A percentile compares a stretch with the other conserved stretches of the same genome.
Evolutionary conservation across 2,888 invertebrate species (phyloP).

Genomic region (Stenodera caucasica): DNA sequence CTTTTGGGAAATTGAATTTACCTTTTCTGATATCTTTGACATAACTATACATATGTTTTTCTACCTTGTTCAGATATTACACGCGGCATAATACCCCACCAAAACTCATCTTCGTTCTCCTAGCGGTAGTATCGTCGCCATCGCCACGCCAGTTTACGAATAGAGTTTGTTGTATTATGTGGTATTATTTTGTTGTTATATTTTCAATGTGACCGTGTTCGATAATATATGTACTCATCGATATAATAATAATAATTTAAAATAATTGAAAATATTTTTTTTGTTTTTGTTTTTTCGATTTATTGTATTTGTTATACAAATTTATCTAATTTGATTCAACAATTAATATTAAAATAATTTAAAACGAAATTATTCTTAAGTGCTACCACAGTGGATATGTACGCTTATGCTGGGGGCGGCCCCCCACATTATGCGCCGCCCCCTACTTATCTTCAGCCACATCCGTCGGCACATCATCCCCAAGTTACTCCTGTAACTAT

Average conservation of each 20-base stretch:
- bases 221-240: conserved; percentile 20
- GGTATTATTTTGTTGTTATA: conserved; percentile 9
- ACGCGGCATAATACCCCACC: conserved; percentile 24
- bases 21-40: background rate
- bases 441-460: conserved; percentile 54
- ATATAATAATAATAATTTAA: background rate
- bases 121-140: conserved; percentile 24
- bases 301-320: too few species aligned
- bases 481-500: conserved; percentile 41
- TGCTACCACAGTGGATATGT: conserved; percentile 48
- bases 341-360: background rate
- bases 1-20: background rate
- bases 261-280: too few species aligned
- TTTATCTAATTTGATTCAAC: too few species aligned
- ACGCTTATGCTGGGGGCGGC: conserved; percentile 57
- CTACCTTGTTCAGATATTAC: conserved; percentile 18
- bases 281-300: too few species aligned
- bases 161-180: conserved; percentile 7
- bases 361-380: background rate
- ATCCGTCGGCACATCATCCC: conserved; percentile 51
- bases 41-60: background rate
- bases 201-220: conserved; percentile 15
- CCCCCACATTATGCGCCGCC: conserved; percentile 57
- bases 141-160: conserved; percentile 15
- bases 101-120: conserved; percentile 29